Conservation (phyloP, 92 coral and sea anemone genomes). For the Epizoanthus ramosus region DNA sequence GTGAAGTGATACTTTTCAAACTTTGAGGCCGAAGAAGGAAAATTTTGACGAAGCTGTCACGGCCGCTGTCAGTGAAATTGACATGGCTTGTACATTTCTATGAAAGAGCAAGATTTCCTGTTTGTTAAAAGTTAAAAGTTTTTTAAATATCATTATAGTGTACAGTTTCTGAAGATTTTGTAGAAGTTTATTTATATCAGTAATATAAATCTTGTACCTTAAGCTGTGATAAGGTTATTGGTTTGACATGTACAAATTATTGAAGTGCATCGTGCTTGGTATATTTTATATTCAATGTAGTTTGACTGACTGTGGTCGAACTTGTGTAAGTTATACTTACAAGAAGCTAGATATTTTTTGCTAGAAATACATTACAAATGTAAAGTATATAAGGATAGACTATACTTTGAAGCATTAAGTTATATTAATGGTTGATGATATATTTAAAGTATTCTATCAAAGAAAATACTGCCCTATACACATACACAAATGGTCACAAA, state of each 20-base stretch:
- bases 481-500: background rate
- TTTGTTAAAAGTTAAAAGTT: constrained; percentile 12
- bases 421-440: background rate
- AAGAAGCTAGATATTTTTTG: constrained; percentile 3
- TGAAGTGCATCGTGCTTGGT: background rate
- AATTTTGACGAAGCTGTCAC: background rate
- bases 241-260: background rate
- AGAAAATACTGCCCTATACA: background rate
- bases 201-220: background rate
- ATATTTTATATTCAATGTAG: constrained; percentile 18
- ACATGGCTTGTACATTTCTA: background rate
- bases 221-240: background rate
- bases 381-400: background rate
- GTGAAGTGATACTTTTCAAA: background rate
- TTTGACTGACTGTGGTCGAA: background rate
- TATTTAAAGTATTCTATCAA: constrained; percentile 21
- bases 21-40: background rate
- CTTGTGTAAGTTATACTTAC: background rate
- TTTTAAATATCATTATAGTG: constrained; percentile 12
- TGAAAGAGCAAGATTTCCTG: too few species aligned
- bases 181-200: constrained; percentile 37
- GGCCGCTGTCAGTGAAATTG: background rate
- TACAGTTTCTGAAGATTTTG: constrained; percentile 31
- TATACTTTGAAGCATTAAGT: background rate
- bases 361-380: constrained; percentile 9